Evolutionary conservation across 2,113 vertebrate genomes (phyloP), one percentile per base, ranked within the genome.

Genomic region (Caracal caracal): DNA sequence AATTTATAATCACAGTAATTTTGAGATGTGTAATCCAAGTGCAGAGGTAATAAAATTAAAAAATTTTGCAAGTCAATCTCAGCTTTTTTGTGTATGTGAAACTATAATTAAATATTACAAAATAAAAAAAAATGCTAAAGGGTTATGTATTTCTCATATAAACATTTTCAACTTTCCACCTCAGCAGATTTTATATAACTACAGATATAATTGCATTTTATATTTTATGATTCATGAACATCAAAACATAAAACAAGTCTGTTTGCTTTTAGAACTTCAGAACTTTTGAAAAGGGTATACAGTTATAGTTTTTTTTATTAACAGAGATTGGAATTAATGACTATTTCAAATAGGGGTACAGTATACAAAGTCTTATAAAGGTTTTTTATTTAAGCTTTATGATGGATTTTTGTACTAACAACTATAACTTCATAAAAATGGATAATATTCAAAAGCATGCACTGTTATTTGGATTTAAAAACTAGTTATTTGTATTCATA

Each of bases 361-460:
- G 94, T 94, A 24, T 80, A 95, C 90, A 89, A 98, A 96, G 92
- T 95, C 65, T 97, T 97, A 95, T 95, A 97, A 97, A 81, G 81
- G 66, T 93, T 70, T 97, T 98, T 97, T 78, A 24, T 93, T 37
- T 98, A 97, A 88, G 85, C 49, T 96, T 93, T 97, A 89, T 95
- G 97, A 98, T 98, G 97, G 97, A 92, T 92, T 94, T 53, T 89
- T 96, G 35, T 82, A 81, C 76, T 97, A 84, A 94, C 94, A 97
- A 97, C 87, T 78, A 92, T 71, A 10, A 12, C 65, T 97, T 98
- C 96, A 97, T 86, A 98, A 97, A 91, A 98, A 88, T 98, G 94
- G 59, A 93, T 97, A 98, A 96, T 97, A 98, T 97, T 98, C 98
- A 98, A 99, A 99, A 98, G 94, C 97, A 97, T 96, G 98, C 79